phyloP scores from a whole-genome alignment of 2,888 invertebrate species.

The Pemphredon lugubris region DNA sequence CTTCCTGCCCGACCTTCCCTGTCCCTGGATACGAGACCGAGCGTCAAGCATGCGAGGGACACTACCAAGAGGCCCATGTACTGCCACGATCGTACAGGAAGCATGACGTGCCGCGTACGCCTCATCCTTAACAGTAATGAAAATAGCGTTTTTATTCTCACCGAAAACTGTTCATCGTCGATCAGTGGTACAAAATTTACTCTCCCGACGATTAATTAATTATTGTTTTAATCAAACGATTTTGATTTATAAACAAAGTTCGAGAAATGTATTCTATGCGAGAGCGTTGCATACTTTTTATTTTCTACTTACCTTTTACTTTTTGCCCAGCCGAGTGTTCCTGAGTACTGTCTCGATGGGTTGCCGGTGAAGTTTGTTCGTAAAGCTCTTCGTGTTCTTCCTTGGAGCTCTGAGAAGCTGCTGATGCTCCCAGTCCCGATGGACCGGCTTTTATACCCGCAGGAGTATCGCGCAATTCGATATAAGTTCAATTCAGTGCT shows the following conservation, averaged over 20 bases:
- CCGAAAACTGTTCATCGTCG: no score
- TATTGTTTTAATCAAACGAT: no score
- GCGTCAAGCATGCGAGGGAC: conserved; percentile 76
- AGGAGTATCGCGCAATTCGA: conserved; percentile 70
- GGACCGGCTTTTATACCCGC: conserved; percentile 72
- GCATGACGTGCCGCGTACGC: conserved; percentile 73
- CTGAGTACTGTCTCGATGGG: no score
- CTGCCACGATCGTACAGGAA: conserved; percentile 77
- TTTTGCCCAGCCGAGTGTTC: no score
- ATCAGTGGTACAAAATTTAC: no score
- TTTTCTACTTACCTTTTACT: no score
- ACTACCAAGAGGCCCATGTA: conserved; percentile 76
- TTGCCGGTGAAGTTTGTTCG: neutral
- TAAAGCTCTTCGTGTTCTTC: conserved; percentile 31
- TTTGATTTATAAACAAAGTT: no score
- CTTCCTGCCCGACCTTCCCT: conserved; percentile 76
- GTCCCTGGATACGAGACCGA: conserved; percentile 76
- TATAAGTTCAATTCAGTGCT: conserved; percentile 76
- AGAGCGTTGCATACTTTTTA: no score
- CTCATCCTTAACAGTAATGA: conserved; percentile 63
- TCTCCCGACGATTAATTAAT: no score
- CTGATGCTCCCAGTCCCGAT: conserved; percentile 61
- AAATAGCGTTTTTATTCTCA: neutral
- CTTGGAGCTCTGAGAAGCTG: conserved; percentile 55
- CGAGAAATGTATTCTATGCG: no score